Evolutionary conservation across 2,113 vertebrate species (phyloP).

Genomic region (Nyctereutes procyonoides): DNA sequence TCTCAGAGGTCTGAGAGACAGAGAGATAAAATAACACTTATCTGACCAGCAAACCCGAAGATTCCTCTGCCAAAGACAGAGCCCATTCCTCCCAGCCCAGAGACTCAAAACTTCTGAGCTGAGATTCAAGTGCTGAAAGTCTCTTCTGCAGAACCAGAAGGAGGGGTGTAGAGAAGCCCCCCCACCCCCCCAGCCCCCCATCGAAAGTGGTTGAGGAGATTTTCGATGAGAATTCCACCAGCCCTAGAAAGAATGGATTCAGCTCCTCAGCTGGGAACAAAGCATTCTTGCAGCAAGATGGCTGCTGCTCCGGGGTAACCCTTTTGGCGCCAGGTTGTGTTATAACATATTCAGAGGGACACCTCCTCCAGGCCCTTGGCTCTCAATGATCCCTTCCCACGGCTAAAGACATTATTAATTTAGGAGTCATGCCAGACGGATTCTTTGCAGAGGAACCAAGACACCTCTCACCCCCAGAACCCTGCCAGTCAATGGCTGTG

Average conservation of each 20-base stretch:
- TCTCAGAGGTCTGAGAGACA: not conserved
- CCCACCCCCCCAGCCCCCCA: not conserved
- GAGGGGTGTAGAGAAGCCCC: not conserved
- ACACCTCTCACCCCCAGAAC: slow-evolving; percentile 76
- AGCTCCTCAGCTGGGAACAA: slow-evolving; percentile 70
- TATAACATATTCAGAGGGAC: slow-evolving; percentile 25
- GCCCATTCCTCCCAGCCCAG: not conserved
- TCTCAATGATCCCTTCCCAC: slow-evolving; percentile 76
- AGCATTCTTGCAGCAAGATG: slow-evolving; percentile 79
- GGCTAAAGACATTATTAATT: slow-evolving; percentile 84
- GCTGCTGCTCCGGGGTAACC: slow-evolving; percentile 76
- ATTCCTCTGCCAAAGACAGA: not conserved
- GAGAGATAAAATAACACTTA: not conserved
- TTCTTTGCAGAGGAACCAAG: slow-evolving; percentile 80
- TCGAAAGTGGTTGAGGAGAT: not conserved
- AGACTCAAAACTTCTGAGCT: not conserved
- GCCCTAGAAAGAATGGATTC: slow-evolving; percentile 40
- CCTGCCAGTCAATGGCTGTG: slow-evolving; percentile 82
- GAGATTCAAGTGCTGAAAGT: slow-evolving; percentile 1
- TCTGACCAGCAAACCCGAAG: slow-evolving; percentile 26
- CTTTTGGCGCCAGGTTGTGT: slow-evolving; percentile 67
- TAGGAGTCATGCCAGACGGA: slow-evolving; percentile 80
- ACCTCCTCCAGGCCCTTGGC: slow-evolving; percentile 44
- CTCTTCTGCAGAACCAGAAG: not conserved
- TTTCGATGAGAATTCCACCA: slow-evolving; percentile 35